Percentiles rank a stretch among this genome's conserved stretches.
phyloP scores from a whole-genome alignment of 1,140 invertebrate species.

The Eciton burchellii region DNA sequence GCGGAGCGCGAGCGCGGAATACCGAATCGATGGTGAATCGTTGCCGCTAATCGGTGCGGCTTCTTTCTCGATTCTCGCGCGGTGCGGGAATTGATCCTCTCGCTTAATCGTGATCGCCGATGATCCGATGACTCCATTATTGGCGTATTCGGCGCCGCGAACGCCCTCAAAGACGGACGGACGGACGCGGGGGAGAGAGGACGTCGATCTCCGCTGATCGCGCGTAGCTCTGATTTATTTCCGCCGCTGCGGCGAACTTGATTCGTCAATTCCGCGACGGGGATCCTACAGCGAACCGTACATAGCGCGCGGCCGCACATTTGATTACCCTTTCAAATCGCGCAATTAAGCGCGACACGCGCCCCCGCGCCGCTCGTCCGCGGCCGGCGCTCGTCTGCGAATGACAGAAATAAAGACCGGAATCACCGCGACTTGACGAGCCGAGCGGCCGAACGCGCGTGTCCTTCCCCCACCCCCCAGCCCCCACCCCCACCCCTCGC shows the following conservation, averaged over 20 bases:
- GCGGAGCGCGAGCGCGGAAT: not conserved
- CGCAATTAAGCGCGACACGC: constrained; percentile 47
- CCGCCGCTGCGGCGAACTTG: too few species aligned
- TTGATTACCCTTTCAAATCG: constrained; percentile 49
- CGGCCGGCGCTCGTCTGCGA: constrained; percentile 27
- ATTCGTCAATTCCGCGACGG: constrained; percentile 4
- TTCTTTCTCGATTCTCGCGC: too few species aligned
- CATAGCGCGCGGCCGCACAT: constrained; percentile 4
- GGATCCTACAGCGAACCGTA: not conserved
- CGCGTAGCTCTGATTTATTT: not conserved
- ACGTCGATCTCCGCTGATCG: not conserved
- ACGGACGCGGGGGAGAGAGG: too few species aligned
- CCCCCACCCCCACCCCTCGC: too few species aligned
- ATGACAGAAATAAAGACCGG: constrained; percentile 58
- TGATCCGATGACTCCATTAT: not conserved
- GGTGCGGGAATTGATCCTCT: not conserved
- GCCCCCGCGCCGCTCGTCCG: constrained; percentile 21
- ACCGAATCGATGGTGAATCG: not conserved
- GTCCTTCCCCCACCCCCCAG: not conserved
- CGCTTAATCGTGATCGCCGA: not conserved
- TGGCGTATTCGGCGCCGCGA: too few species aligned
- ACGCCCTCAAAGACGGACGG: too few species aligned
- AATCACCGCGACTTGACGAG: constrained; percentile 46
- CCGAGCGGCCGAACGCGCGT: constrained; percentile 28
- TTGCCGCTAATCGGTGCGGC: too few species aligned